Conservation (phyloP, 2,888 invertebrate genomes). For the Drosophila vallismaia region DNA sequence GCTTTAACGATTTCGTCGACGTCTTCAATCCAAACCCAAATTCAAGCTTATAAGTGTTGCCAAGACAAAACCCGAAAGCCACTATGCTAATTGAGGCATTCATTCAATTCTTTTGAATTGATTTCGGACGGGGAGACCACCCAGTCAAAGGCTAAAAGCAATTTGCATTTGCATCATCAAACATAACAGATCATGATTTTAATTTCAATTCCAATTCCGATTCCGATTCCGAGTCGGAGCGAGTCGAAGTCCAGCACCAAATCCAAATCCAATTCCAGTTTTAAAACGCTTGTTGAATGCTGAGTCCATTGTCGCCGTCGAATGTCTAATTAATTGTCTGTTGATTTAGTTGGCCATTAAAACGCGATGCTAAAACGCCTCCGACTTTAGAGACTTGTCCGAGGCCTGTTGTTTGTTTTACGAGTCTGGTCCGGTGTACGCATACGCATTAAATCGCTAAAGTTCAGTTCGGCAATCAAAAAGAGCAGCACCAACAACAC, state of each 20-base stretch:
- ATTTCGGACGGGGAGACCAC: slow-evolving; percentile 48
- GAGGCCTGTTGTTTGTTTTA: slow-evolving; percentile 46
- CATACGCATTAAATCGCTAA: slow-evolving; percentile 73
- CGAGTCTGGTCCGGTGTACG: slow-evolving; percentile 56
- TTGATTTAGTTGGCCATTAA: slow-evolving; percentile 74
- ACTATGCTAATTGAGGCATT: slow-evolving; percentile 62
- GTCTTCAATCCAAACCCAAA: slow-evolving; percentile 6
- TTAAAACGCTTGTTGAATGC: slow-evolving; percentile 18
- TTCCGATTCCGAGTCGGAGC: slow-evolving; percentile 47
- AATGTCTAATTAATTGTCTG: slow-evolving; percentile 73
- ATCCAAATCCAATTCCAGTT: slow-evolving; percentile 40
- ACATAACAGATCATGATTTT: slow-evolving; percentile 49
- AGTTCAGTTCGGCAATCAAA: slow-evolving; percentile 75
- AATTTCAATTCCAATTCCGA: slow-evolving; percentile 48
- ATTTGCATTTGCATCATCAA: slow-evolving; percentile 69
- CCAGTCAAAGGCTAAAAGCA: slow-evolving; percentile 60
- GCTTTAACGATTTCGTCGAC: slow-evolving; percentile 27
- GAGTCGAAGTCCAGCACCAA: slow-evolving; percentile 7
- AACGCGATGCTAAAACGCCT: slow-evolving; percentile 65
- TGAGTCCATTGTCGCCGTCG: slow-evolving; percentile 42
- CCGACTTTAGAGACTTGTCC: slow-evolving; percentile 50
- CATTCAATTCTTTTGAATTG: slow-evolving; percentile 31
- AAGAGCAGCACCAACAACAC: background rate
- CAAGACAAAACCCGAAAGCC: slow-evolving; percentile 59
- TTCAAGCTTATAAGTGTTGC: slow-evolving; percentile 29